A percentile compares a stretch with the other conserved stretches of the same genome.
These are phyloP conservation scores for Daktulosphaira vitifoliae DNA, from an alignment of 1,140 invertebrate species.

Conservation along the genomic window DNA sequence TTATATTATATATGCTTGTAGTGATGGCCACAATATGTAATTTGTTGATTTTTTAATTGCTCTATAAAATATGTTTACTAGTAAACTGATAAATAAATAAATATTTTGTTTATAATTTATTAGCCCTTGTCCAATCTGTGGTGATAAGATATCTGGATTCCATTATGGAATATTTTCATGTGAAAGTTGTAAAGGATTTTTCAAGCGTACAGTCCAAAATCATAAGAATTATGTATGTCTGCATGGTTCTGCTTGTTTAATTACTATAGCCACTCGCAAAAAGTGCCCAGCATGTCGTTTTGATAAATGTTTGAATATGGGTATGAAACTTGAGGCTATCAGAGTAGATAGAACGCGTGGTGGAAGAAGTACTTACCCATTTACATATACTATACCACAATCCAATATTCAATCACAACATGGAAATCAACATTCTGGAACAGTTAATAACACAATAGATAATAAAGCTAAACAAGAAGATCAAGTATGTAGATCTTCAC, in stretches of 20 bases:
- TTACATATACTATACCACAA: slow-evolving; percentile 75
- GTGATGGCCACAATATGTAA: too few relatives aligned
- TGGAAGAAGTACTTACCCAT: slow-evolving; percentile 90
- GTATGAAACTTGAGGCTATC: slow-evolving; percentile 96
- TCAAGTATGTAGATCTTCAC: slow-evolving; percentile 23
- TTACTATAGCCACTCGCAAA: slow-evolving; percentile 85
- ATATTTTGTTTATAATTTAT: slow-evolving; percentile 34
- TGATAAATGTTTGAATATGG: slow-evolving; percentile 88
- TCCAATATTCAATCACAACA: slow-evolving; percentile 39
- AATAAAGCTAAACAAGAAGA: slow-evolving; percentile 37
- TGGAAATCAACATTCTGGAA: slow-evolving; percentile 16
- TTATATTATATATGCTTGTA: too few relatives aligned
- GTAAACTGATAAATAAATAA: not conserved
- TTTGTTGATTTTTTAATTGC: too few relatives aligned
- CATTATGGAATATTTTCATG: slow-evolving; percentile 96
- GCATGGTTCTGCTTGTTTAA: slow-evolving; percentile 78
- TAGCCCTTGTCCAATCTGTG: slow-evolving; percentile 89
- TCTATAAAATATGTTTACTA: too few relatives aligned
- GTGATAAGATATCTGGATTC: slow-evolving; percentile 89
- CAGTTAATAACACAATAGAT: not conserved
- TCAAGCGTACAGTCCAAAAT: slow-evolving; percentile 96
- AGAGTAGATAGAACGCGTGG: slow-evolving; percentile 88
- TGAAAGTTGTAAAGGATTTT: slow-evolving; percentile 96
- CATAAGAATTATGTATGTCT: slow-evolving; percentile 93
- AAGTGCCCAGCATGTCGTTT: slow-evolving; percentile 97